Conservation (phyloP, 1,140 invertebrate genomes). For the Aphaenogaster ashmeadi region DNA sequence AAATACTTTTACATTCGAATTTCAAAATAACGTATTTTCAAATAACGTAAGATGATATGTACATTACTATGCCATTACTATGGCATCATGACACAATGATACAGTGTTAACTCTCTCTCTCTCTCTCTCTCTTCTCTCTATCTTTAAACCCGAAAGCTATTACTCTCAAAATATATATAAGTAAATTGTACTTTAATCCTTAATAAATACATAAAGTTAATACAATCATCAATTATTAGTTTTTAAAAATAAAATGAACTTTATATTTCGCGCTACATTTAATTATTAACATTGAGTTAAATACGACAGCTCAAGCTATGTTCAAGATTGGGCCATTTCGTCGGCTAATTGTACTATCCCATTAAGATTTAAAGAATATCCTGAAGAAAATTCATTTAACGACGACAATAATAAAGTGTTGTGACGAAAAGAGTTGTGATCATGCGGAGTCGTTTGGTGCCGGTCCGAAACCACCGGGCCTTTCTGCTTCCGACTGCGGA, state of each 20-base stretch:
- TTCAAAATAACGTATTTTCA: conserved; percentile 17
- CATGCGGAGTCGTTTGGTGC: conserved; percentile 7
- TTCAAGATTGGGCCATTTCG: not conserved
- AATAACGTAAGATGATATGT: not conserved
- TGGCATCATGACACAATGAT: not conserved
- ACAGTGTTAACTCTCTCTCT: not conserved
- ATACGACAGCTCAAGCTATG: not conserved
- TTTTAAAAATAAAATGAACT: not conserved
- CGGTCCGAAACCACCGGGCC: conserved; percentile 54
- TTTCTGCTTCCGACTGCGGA: conserved; percentile 82
- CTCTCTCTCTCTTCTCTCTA: too few species aligned
- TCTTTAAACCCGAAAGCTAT: not conserved
- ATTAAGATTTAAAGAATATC: not conserved
- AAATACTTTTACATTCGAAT: not conserved
- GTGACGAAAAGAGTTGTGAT: not conserved
- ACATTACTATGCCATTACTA: not conserved
- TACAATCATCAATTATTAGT: not conserved
- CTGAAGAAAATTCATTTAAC: not conserved
- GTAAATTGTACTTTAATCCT: not conserved
- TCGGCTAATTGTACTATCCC: not conserved
- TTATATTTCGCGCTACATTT: not conserved
- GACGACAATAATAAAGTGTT: not conserved
- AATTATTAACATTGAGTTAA: not conserved
- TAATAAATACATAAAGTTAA: not conserved
- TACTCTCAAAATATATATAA: not conserved